Base-by-base conservation (phyloP, 2,888 invertebrate species). In the Opisthograptis luteolata region DNA sequence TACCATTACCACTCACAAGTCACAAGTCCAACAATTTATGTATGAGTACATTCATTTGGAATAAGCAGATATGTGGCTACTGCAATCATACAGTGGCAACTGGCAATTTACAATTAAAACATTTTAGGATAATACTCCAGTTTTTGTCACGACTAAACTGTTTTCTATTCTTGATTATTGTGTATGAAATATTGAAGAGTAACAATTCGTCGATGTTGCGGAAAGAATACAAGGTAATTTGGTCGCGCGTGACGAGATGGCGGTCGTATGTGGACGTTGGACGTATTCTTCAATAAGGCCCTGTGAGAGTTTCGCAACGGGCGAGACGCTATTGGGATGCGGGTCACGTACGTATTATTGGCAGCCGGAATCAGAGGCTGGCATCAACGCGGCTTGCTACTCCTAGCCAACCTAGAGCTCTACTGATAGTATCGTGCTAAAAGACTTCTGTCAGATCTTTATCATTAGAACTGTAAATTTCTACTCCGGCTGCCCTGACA, bases 331-430 rank as follows among this genome's bases (percentile, higher is more conserved):
- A 65, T 72, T 74, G 62, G 35, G 57, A 86, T 70, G 74, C 81
- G 54, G 69, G 68, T 79, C 86, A 85, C 86, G 87, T 86, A 75
- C 84, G 79, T 78, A 81, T 84, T 85, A 87, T 86, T 84, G 87
- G 83, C 84, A 81, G 75, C 70, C 70, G 77, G 81, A 83, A 80
- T 81, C 81, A 82, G 79, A 75, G 73, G 73, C 74, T 68, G 70
- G 64, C 78, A 77, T 80, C 81, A 76, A 79, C 77, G 71, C 69
- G 70, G 66, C 67, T 66, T 61, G 64, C 66, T 45, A 60, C 64
- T 45, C 45, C 50, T 17, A 47, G 54, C 57, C 9, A 19, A 12
- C 20, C 37, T 25, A 30, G 27, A 32, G 36, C 57, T 62, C 66
- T 66, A 68, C 66, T 69, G 55, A 36, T 14, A 48, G 43, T n/a